Base-by-base conservation (phyloP, 2,113 vertebrate species). In the Butastur rufipennis region DNA sequence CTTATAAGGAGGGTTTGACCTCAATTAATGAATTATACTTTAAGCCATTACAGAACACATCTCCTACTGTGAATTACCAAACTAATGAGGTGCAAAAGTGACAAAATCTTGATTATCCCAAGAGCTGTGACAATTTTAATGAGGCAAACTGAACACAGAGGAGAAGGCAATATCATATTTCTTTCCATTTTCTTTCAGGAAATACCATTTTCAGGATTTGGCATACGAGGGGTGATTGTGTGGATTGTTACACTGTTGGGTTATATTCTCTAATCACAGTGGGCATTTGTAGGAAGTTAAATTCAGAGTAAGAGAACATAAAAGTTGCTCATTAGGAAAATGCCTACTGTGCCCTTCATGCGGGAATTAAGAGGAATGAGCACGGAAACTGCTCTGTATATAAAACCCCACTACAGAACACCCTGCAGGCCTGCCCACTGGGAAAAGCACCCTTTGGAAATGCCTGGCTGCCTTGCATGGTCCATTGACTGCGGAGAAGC, bases 101-200 rank as follows among this genome's bases (percentile, higher is more conserved):
- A 94, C 90, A 97, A 89, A 59, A 81, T 81, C 72, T 86, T 95
- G 87, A 95, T 97, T 92, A 92, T 93, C 55, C 50, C 53, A 52
- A 87, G 65, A 96, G 38, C 47, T 68, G 45, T 29, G 45, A 25
- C 6, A 7, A 81, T 71, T 90, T 92, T 94, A 95, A 91, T 72
- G 63, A 85, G 80, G 38, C 26, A 94, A 94, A 90, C 59, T 84
- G 26, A 93, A 80, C 19, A 50, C 4, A 61, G 52, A 81, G 14
- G 22, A 79, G 58, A 94, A 71, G 29, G 31, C 16, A 47, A 3
- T 31, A 61, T 80, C 61, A n/a, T 10, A 26, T 83, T 88, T 83
- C 36, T 56, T 71, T 61, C 22, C 9, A 38, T 80, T 77, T 66
- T 38, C 42, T 38, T 82, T 88, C 55, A 31, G 59, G 65, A 93